phyloP scores from a whole-genome alignment of 1,140 invertebrate species.

The Drosophila miranda region DNA sequence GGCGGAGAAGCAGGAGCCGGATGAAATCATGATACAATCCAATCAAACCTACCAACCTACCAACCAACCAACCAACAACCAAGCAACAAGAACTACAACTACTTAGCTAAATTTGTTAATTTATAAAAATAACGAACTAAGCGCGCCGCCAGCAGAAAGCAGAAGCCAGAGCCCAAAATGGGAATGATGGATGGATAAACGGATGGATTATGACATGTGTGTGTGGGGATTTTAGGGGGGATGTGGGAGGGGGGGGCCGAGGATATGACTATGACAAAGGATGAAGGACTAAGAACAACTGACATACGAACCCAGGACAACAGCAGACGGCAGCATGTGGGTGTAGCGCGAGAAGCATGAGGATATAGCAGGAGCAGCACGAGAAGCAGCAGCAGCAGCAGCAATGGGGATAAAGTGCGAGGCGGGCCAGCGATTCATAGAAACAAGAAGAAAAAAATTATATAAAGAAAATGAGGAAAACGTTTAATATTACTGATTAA shows the following conservation, averaged over 20 bases:
- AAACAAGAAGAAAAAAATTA: constrained; percentile 48
- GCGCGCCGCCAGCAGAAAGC: constrained; percentile 50
- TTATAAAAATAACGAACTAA: constrained; percentile 80
- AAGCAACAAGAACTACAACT: constrained; percentile 71
- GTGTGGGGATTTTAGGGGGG: constrained; percentile 16
- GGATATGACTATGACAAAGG: constrained; percentile 37
- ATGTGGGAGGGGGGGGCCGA: constrained; percentile 1
- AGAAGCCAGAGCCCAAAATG: constrained; percentile 36
- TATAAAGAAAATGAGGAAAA: constrained; percentile 49
- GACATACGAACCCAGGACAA: constrained; percentile 33
- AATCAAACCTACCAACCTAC: constrained; percentile 62
- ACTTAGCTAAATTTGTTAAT: constrained; percentile 81
- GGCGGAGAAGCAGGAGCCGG: constrained; percentile 13
- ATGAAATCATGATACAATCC: constrained; percentile 55
- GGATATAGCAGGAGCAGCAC: constrained; percentile 1
- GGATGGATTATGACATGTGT: constrained; percentile 35
- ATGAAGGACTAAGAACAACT: constrained; percentile 30
- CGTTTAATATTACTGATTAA: constrained; percentile 79
- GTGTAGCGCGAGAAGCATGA: constrained; percentile 8
- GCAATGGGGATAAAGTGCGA: constrained; percentile 41
- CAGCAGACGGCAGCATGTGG: constrained; percentile 17
- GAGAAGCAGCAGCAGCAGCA: constrained; percentile 10
- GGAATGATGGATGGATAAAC: constrained; percentile 61
- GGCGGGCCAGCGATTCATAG: constrained; percentile 66
- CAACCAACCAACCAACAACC: constrained; percentile 45